Conservation (phyloP, 1,140 invertebrate species). For the Drosophila parvula region DNA sequence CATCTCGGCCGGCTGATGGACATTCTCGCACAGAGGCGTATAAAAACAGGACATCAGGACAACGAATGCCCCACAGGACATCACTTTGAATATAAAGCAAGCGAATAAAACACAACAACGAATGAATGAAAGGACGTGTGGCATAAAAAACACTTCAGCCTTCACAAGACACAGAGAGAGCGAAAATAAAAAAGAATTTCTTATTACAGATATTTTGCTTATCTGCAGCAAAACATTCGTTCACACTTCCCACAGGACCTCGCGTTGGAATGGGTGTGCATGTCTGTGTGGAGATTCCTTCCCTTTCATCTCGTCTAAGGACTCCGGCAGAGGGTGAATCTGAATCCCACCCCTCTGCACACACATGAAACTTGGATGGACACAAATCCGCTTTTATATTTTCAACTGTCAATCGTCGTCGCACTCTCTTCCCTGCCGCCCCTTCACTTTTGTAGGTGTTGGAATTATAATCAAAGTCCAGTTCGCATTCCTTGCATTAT, state of each 20-base stretch:
- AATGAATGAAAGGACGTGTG: conserved; percentile 61
- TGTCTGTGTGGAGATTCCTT: conserved; percentile 10
- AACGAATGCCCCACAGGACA: conserved; percentile 65
- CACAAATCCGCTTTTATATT: conserved; percentile 82
- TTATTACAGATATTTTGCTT: conserved; percentile 81
- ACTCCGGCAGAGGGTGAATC: conserved; percentile 38
- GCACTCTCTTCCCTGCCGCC: conserved; percentile 15
- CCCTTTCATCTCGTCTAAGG: conserved; percentile 35
- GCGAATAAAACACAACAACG: conserved; percentile 72
- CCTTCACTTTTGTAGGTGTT: conserved; percentile 65
- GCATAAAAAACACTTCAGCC: conserved; percentile 75
- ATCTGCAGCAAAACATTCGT: conserved; percentile 82
- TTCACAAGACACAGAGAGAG: conserved; percentile 7
- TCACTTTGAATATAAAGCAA: conserved; percentile 82
- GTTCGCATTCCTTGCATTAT: conserved; percentile 50
- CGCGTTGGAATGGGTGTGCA: background rate
- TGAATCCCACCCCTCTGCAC: conserved; percentile 26
- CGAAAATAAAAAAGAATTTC: conserved; percentile 79
- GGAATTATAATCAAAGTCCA: conserved; percentile 79
- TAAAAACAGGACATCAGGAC: conserved; percentile 41
- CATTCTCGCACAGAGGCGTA: conserved; percentile 42
- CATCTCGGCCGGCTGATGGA: conserved; percentile 72
- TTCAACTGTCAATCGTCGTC: conserved; percentile 78
- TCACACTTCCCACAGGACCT: conserved; percentile 66
- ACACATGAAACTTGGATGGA: conserved; percentile 48